Conservation (phyloP, 2,113 vertebrate genomes). For the Stigmatopora argus region DNA sequence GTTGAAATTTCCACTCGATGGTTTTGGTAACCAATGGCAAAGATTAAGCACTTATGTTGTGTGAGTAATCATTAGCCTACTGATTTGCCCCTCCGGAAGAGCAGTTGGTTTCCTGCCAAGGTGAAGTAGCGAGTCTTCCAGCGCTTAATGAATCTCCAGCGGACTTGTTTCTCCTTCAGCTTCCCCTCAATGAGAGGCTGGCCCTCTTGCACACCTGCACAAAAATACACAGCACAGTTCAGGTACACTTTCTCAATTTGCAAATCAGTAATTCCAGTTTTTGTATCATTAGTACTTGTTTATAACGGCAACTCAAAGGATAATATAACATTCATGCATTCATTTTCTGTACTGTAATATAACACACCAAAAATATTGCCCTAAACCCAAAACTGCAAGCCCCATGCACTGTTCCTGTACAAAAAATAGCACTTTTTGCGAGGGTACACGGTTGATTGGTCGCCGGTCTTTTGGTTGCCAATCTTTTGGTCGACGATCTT, state of each 20-base stretch:
- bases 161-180: slow-evolving; percentile 94
- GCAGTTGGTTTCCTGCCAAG: slow-evolving; percentile 90
- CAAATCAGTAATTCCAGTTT: too few species aligned
- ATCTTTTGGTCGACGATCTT: too few species aligned
- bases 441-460: too few species aligned
- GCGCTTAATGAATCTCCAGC: slow-evolving; percentile 95
- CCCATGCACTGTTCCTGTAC: too few species aligned
- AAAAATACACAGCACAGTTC: slow-evolving; percentile 1
- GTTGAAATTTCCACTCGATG: slow-evolving; percentile 38
- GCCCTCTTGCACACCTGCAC: slow-evolving; percentile 82
- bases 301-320: too few species aligned
- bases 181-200: slow-evolving; percentile 93
- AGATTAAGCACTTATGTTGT: not conserved
- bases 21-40: slow-evolving; percentile 39
- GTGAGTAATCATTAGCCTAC: slow-evolving; percentile 67
- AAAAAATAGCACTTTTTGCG: too few species aligned
- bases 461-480: too few species aligned
- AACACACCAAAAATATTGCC: too few species aligned
- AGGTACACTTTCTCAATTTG: not conserved
- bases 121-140: slow-evolving; percentile 98
- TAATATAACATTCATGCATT: too few species aligned
- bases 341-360: too few species aligned
- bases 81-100: slow-evolving; percentile 88
- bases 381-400: too few species aligned
- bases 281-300: too few species aligned